Conservation (phyloP, 2,888 invertebrate species). For the Hecatera dysodea region DNA sequence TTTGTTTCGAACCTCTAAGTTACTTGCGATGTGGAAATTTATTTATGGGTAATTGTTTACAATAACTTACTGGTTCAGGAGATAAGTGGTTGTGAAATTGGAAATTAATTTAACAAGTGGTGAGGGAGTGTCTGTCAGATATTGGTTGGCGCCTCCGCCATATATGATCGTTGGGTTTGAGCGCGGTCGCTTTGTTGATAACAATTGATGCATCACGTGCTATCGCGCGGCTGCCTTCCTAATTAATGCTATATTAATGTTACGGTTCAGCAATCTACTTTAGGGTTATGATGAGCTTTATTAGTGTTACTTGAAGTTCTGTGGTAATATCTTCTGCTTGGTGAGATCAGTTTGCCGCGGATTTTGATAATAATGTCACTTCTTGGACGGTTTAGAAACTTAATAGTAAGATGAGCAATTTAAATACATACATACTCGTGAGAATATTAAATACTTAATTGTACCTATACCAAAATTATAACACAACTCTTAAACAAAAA, state of each 20-base stretch:
- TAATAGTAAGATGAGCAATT: neutral
- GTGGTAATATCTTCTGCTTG: neutral
- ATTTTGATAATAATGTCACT: neutral
- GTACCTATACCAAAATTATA: too few relatives aligned
- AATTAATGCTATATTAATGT: conserved; percentile 52
- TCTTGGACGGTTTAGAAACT: neutral
- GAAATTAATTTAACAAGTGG: conserved; percentile 72
- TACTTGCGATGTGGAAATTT: conserved; percentile 66
- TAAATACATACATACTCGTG: too few relatives aligned
- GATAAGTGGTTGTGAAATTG: conserved; percentile 68
- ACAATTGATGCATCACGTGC: conserved; percentile 46
- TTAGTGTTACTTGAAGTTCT: neutral
- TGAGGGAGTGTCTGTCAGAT: conserved; percentile 56
- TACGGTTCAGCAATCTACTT: conserved; percentile 24
- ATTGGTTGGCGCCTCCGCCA: conserved; percentile 37
- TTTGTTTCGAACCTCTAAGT: conserved; percentile 63
- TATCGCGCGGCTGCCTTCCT: conserved; percentile 25
- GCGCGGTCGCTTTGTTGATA: conserved; percentile 44
- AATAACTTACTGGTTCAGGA: conserved; percentile 68
- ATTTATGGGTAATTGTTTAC: conserved; percentile 71
- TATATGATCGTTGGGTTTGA: conserved; percentile 37
- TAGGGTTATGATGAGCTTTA: neutral
- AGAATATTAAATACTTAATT: too few relatives aligned
- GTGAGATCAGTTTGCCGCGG: neutral
- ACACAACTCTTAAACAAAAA: too few relatives aligned